A percentile compares a stretch with the other conserved stretches of the same genome.
Evolutionary conservation across 2,888 invertebrate genomes (phyloP).

Genomic region (Diloba caeruleocephala): DNA sequence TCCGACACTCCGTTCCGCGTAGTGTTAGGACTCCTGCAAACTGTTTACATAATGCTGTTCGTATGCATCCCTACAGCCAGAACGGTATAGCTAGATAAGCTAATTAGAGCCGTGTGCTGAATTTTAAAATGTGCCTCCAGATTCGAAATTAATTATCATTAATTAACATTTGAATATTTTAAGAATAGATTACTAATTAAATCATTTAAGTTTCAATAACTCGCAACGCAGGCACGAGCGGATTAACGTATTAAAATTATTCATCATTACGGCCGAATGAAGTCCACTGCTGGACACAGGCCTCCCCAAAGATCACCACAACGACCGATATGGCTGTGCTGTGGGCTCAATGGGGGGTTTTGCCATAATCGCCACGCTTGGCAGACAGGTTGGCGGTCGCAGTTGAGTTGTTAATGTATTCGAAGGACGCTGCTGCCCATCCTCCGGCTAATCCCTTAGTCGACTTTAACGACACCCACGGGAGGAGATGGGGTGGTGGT

Average conservation of each 20-base stretch:
- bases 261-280: too few relatives aligned
- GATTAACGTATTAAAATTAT: background rate
- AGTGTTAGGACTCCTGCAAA: slow-evolving; percentile 38
- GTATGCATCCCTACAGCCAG: slow-evolving; percentile 48
- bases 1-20: slow-evolving; percentile 54
- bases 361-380: too few relatives aligned
- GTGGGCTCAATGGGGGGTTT: too few relatives aligned
- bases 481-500: too few relatives aligned
- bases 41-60: slow-evolving; percentile 52
- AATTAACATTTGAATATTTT: slow-evolving; percentile 37
- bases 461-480: too few relatives aligned
- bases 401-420: too few relatives aligned
- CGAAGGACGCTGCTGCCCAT: too few relatives aligned
- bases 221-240: background rate
- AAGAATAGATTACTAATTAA: slow-evolving; percentile 19
- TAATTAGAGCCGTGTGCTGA: slow-evolving; percentile 45
- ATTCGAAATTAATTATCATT: slow-evolving; percentile 21
- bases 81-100: slow-evolving; percentile 38
- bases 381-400: too few relatives aligned
- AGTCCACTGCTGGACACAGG: too few relatives aligned
- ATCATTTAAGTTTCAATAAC: slow-evolving; percentile 33
- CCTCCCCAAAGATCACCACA: too few relatives aligned
- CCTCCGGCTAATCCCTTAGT: too few relatives aligned
- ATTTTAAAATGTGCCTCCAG: slow-evolving; percentile 21
- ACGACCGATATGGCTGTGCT: too few relatives aligned